Conservation (phyloP, 2,888 invertebrate species). For the Anorthoa munda region DNA sequence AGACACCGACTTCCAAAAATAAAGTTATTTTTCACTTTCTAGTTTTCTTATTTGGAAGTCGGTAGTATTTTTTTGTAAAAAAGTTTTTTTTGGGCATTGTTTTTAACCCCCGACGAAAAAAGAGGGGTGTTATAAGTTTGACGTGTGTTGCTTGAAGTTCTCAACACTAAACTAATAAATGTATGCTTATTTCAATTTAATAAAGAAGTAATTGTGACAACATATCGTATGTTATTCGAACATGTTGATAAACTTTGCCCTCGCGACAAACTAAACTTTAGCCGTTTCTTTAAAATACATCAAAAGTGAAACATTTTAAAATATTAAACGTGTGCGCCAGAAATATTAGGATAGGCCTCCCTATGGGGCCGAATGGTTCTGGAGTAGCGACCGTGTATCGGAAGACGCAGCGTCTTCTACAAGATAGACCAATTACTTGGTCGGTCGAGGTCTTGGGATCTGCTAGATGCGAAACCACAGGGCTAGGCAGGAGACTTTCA, state of each 20-base stretch:
- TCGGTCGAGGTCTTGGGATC: neutral
- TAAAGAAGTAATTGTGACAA: slow-evolving; percentile 24
- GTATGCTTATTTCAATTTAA: neutral
- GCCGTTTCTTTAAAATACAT: slow-evolving; percentile 10
- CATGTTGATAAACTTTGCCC: slow-evolving; percentile 54
- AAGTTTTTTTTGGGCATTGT: neutral
- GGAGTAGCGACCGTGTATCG: neutral
- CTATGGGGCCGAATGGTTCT: neutral
- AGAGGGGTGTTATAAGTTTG: too few species aligned
- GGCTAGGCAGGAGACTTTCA: neutral
- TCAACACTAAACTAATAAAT: too few species aligned
- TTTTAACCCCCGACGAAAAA: neutral
- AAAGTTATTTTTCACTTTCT: too few species aligned
- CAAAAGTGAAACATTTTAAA: neutral
- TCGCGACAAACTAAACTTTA: slow-evolving; percentile 29
- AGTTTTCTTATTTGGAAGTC: too few species aligned
- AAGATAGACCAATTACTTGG: neutral
- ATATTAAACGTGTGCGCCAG: neutral
- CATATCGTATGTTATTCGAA: slow-evolving; percentile 38
- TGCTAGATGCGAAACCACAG: neutral
- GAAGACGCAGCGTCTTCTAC: neutral
- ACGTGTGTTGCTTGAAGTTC: too few species aligned
- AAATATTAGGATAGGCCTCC: neutral
- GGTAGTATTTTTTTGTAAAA: too few species aligned
- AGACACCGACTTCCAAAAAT: too few species aligned